phyloP scores from a whole-genome alignment of 2,113 vertebrate species.

The Syngnathus typhle region DNA sequence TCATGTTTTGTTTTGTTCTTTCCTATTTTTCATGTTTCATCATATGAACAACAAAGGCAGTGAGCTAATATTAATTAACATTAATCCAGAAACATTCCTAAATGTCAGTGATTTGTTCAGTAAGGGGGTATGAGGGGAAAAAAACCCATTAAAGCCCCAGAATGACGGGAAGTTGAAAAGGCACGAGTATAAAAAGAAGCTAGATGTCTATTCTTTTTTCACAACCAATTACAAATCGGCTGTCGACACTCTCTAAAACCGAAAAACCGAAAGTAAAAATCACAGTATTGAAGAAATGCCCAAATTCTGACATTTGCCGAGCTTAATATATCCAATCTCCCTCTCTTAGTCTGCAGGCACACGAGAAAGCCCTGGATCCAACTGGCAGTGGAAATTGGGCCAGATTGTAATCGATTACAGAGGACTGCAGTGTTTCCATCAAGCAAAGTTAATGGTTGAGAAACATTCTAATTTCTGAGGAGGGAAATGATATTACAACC shows the following conservation, averaged over 20 bases:
- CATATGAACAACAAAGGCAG: constrained; percentile 27
- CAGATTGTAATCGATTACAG: constrained; percentile 54
- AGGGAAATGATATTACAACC: constrained; percentile 39
- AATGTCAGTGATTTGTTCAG: constrained; percentile 8
- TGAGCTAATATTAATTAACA: constrained; percentile 40
- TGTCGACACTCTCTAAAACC: not conserved
- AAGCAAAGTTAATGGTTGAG: constrained; percentile 46
- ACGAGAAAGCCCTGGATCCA: constrained; percentile 39
- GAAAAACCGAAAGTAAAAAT: not conserved
- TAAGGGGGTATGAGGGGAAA: not conserved
- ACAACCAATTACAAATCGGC: constrained; percentile 13
- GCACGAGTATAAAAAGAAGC: constrained; percentile 10
- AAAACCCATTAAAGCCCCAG: not conserved
- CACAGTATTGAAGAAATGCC: constrained; percentile 25
- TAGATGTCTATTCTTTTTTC: not conserved
- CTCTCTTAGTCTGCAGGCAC: constrained; percentile 33
- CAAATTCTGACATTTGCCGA: constrained; percentile 43
- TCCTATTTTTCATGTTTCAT: constrained; percentile 29
- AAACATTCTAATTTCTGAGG: constrained; percentile 35
- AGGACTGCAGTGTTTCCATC: constrained; percentile 45
- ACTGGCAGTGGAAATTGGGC: constrained; percentile 47
- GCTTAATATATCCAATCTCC: constrained; percentile 31
- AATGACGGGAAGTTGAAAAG: constrained; percentile 14
- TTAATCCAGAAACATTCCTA: constrained; percentile 41
- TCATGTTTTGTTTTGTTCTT: too few species aligned